phyloP scores from a whole-genome alignment of 2,797 vertebrate species.

The Hylomyscus alleni region DNA sequence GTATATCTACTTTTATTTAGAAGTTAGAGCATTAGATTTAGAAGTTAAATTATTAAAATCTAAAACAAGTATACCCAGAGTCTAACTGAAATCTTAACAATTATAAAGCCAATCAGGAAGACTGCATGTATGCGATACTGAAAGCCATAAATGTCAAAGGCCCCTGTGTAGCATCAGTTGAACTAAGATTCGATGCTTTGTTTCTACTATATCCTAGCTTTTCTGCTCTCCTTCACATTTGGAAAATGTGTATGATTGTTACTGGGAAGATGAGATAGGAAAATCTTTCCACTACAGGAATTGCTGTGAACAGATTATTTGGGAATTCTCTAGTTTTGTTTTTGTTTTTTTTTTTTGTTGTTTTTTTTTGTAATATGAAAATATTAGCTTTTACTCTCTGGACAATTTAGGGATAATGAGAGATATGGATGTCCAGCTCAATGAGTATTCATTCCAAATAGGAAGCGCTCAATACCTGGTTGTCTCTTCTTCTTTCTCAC shows the following conservation, averaged over 20 bases:
- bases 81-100: conserved; percentile 37
- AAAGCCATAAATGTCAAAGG: background rate
- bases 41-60: background rate
- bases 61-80: background rate
- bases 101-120: background rate
- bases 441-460: conserved; percentile 10
- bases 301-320: background rate
- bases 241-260: conserved; percentile 9
- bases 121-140: background rate
- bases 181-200: background rate
- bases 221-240: conserved; percentile 3
- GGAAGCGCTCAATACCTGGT: background rate
- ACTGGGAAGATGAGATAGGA: conserved; percentile 32
- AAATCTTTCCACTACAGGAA: background rate
- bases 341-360: background rate
- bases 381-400: background rate
- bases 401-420: background rate
- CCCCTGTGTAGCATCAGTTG: background rate
- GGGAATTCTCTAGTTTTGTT: background rate
- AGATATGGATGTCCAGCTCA: background rate
- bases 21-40: background rate
- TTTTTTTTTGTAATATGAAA: background rate
- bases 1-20: background rate
- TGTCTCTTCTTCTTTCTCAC: background rate
- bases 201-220: background rate